Evolutionary conservation across 2,797 vertebrate species (phyloP).

Genomic region (Acanthornis magna): DNA sequence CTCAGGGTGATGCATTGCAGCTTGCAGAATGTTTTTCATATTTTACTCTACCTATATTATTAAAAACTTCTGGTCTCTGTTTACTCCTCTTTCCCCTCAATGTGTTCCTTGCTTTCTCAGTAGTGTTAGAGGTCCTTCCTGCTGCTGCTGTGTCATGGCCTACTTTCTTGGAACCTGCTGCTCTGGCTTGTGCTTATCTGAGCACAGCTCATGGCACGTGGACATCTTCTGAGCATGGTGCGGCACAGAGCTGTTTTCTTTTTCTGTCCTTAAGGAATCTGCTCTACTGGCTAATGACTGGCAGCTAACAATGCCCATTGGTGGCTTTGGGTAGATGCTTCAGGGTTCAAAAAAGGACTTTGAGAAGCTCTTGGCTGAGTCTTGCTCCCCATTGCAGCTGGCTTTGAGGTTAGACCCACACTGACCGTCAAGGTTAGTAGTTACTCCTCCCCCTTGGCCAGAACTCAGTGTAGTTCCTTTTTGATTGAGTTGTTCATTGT

Average conservation of each 20-base stretch:
- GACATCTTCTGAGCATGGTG: background rate
- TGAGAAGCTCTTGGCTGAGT: background rate
- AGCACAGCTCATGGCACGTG: background rate
- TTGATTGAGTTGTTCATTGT: background rate
- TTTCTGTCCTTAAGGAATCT: background rate
- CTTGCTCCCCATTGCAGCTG: background rate
- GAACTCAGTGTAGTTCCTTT: background rate
- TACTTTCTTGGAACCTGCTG: conserved; percentile 44
- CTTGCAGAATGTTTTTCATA: background rate
- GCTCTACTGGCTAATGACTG: background rate
- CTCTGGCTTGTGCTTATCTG: conserved; percentile 5
- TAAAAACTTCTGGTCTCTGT: background rate
- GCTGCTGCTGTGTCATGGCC: conserved; percentile 30
- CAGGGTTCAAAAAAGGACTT: background rate
- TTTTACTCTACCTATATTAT: background rate
- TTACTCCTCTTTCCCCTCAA: background rate
- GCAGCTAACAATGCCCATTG: background rate
- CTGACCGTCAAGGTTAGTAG: background rate
- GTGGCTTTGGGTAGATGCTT: background rate
- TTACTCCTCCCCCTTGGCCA: background rate
- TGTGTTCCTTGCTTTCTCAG: background rate
- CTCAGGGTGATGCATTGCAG: background rate
- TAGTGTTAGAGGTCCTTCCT: conserved; percentile 4
- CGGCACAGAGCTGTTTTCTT: background rate
- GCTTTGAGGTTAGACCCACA: background rate